Evolutionary conservation across 2,113 vertebrate species (phyloP), one percentile per base, ranked within the genome.

Genomic region (Brachyhypopomus occidentalis): DNA sequence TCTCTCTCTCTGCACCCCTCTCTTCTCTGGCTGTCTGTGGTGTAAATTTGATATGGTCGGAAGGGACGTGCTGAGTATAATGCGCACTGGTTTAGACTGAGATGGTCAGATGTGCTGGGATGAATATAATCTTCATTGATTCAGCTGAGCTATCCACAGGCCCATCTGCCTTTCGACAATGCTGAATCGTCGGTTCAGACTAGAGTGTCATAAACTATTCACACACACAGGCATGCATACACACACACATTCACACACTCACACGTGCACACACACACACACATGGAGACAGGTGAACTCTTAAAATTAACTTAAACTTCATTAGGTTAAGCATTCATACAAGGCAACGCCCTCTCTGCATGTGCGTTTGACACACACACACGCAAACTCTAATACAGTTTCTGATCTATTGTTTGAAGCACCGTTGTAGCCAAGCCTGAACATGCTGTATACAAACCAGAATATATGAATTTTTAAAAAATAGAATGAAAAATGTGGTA

Each of bases 91-190:
- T 80, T 83, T 63, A 83, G 80, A 83, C 52, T 80, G 84, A 83
- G 77, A 83, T 74, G 72, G 81, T 86, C 80, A 64, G 77, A 80
- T 14, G 72, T 64, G 77, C 52, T 56, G 59, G 72, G 59, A 69
- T 86, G 78, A 83, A 86, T 83, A 83, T 86, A 77, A 86, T 83
- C 75, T 77, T 79, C 81, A 85, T 83, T 66, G 84, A 85, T 80
- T 85, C 75, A 77, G 45, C 38, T 17, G 62, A 66, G 81, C 75
- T 74, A 83, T 75, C 79, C 79, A 83, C 78, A 83, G 84, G 14
- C 23, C 70, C 45, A 73, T 85, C 79, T 85, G 77, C 73, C 78
- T 83, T 80, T 73, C 60, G 81, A 72, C 48, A 38, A 11, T 64
- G 59, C 73, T 85, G 77, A 83, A 69, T 85, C 81, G 83, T 58